Conservation (phyloP, 2,888 invertebrate species). For the Epirrita christyi region DNA sequence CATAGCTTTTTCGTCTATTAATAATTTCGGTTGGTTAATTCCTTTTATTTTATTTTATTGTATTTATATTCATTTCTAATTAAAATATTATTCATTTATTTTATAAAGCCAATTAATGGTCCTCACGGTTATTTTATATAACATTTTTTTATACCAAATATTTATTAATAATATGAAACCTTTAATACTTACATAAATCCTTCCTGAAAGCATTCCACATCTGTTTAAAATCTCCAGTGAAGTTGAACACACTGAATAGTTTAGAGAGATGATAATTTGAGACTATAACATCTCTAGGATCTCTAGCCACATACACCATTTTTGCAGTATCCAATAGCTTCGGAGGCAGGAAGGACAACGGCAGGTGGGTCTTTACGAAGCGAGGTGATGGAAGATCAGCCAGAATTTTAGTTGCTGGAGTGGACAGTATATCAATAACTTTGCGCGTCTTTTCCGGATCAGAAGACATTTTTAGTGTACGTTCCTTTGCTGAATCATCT, state of each 20-base stretch:
- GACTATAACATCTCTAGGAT: conserved; percentile 92
- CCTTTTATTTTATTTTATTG: no score
- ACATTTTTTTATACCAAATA: no score
- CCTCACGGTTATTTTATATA: no score
- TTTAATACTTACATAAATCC: conserved; percentile 79
- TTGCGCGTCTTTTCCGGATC: background rate
- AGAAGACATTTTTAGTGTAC: background rate
- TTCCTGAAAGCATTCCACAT: conserved; percentile 87
- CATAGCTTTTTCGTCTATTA: no score
- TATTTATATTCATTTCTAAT: no score
- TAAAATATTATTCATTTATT: no score
- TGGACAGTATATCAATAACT: background rate
- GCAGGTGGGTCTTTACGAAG: conserved; percentile 85
- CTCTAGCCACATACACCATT: conserved; percentile 90
- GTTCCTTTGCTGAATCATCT: conserved; percentile 4
- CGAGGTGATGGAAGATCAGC: conserved; percentile 51
- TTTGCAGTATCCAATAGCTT: conserved; percentile 74
- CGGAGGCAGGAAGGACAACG: conserved; percentile 87
- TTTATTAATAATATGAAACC: no score
- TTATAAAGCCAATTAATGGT: no score
- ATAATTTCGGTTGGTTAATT: no score
- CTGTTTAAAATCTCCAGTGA: conserved; percentile 81
- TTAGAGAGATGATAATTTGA: conserved; percentile 89
- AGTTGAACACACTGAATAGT: conserved; percentile 79
- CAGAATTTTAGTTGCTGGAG: conserved; percentile 26